Percentiles rank a stretch among this genome's conserved stretches.
These are phyloP conservation scores for Polydesmus complanatus DNA, from an alignment of 2,888 invertebrate species.

Conservation along the genomic window DNA sequence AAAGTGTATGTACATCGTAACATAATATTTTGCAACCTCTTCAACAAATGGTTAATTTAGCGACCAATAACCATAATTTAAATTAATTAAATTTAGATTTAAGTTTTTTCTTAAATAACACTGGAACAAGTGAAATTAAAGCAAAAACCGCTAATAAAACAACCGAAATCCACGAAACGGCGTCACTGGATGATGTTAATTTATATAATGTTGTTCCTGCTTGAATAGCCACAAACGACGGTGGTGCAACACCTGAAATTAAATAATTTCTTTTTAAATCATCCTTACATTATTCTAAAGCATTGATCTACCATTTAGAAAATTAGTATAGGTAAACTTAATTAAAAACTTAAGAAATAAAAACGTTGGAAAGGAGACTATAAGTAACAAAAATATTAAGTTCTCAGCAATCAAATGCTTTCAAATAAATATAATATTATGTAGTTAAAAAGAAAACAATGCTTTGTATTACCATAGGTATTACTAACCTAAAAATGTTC, in stretches of 20 bases:
- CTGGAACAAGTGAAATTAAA: conserved; percentile 69
- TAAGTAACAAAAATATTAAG: too few species aligned
- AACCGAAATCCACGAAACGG: conserved; percentile 78
- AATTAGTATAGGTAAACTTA: too few species aligned
- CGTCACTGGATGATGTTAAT: conserved; percentile 72
- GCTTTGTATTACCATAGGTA: too few species aligned
- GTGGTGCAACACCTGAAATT: conserved; percentile 72
- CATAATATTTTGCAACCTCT: not conserved
- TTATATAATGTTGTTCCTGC: conserved; percentile 92
- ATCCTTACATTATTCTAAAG: not conserved
- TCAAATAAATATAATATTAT: too few species aligned
- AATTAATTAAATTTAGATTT: conserved; percentile 57
- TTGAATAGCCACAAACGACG: conserved; percentile 93
- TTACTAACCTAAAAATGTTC: conserved; percentile 71
- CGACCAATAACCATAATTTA: too few species aligned
- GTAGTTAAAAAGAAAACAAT: too few species aligned
- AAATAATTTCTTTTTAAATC: not conserved
- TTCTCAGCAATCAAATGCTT: too few species aligned
- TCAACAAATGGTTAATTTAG: not conserved
- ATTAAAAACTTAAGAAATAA: too few species aligned
- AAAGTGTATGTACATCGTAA: not conserved
- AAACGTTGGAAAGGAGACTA: too few species aligned
- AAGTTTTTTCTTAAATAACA: conserved; percentile 65
- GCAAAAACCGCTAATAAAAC: conserved; percentile 63
- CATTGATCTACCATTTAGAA: not conserved